A percentile compares a stretch with the other conserved stretches of the same genome.
Conservation (phyloP, 2,113 vertebrate species). For the Rhynchopsitta pachyrhyncha region DNA sequence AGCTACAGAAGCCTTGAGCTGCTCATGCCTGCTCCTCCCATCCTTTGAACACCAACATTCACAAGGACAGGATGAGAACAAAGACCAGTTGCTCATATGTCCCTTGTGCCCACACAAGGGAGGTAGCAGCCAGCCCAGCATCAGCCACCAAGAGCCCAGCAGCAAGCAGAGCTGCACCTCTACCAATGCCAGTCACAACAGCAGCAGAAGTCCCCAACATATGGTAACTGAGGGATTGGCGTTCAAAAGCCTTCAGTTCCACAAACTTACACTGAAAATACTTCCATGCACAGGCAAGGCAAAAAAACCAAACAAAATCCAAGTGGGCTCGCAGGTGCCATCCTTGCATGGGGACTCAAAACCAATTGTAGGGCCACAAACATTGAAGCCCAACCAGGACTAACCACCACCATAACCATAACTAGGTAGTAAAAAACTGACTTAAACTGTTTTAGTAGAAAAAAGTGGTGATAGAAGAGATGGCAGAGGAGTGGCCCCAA, state of each 20-base stretch:
- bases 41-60: rapidly evolving
- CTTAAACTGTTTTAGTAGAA: not conserved
- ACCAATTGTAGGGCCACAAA: rapidly evolving
- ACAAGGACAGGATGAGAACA: not conserved
- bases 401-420: not conserved
- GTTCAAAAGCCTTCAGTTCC: not conserved
- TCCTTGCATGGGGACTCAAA: not conserved
- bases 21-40: not conserved
- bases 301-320: not conserved
- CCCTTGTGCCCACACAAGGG: not conserved
- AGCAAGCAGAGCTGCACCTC: not conserved
- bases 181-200: not conserved
- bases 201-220: not conserved
- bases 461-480: not conserved
- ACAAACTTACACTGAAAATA: not conserved
- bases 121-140: not conserved
- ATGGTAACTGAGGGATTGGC: not conserved
- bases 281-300: not conserved
- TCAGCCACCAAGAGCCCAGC: not conserved
- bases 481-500: not conserved
- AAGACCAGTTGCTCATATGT: not conserved
- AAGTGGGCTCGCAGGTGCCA: not conserved
- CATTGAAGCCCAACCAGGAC: not conserved
- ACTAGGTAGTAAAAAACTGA: not conserved
- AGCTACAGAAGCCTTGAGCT: not conserved